Percentiles rank a stretch among this genome's conserved stretches.
These are phyloP conservation scores for Brachionus plicatilis DNA, from an alignment of 1,140 invertebrate species.

Conservation along the genomic window DNA sequence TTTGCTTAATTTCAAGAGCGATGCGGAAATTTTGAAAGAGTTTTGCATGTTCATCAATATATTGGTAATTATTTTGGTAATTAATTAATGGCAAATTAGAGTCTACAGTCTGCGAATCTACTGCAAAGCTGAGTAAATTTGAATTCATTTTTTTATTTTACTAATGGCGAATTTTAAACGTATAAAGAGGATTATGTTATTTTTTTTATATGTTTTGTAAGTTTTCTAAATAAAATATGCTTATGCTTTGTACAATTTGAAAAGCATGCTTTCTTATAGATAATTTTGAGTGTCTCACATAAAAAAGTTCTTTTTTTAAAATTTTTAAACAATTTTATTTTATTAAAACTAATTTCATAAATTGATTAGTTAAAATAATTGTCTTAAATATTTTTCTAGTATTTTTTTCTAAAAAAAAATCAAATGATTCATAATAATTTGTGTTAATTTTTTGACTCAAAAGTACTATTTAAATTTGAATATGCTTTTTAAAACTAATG, in stretches of 20 bases:
- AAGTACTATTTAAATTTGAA: not conserved
- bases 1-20: conserved; percentile 3
- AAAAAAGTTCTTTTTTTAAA: not conserved
- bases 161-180: not conserved
- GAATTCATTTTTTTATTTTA: not conserved
- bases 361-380: not conserved
- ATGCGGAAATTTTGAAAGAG: not conserved
- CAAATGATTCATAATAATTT: not conserved
- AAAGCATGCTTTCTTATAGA: not conserved
- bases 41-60: not conserved
- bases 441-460: too few species aligned
- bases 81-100: not conserved
- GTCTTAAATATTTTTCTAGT: not conserved
- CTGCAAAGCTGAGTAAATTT: not conserved
- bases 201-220: not conserved
- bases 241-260: not conserved
- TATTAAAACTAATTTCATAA: not conserved
- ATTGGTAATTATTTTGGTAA: not conserved
- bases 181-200: not conserved
- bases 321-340: not conserved
- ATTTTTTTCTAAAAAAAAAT: not conserved
- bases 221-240: not conserved
- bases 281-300: not conserved
- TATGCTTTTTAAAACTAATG: not conserved
- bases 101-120: not conserved